Base-by-base conservation (phyloP, 2,888 invertebrate genomes). In the Drosophila pegasa region DNA sequence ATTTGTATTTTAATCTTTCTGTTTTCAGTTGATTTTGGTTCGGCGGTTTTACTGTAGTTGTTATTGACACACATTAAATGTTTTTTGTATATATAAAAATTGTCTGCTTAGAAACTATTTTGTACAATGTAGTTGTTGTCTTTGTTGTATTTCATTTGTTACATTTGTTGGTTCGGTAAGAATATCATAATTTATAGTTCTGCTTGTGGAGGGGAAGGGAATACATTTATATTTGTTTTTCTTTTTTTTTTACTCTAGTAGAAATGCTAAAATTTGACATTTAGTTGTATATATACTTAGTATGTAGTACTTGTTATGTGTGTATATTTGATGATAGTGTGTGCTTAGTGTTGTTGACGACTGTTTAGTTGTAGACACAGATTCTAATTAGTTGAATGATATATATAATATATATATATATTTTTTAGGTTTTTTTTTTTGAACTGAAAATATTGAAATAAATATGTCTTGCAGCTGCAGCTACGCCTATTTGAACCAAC, bases 51-150 rank as follows among this genome's bases (percentile, higher is more conserved):
- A 35, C 25, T 45, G 43, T 45, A 45, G 43, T 45, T 27, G 22
- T 33, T 75, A 66, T 83, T 80, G 78, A 73, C 63, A 64, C 57
- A 60, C 64, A 58, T 59, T 65, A 33, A 31, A 37, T 52, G 38
- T 38, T 29, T 38, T 45, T 37, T 50, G 58, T 84, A 64, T 82
- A 79, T 81, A 74, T 71, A 78, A 71, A 80, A 70, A 58, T 69
- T 64, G 74, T 75, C 71, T 75, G 82, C 88, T 89, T 88, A 88
- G 55, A 43, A 68, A 29, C 75, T 88, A 88, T 87, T 88, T 89
- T 89, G 89, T 88, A 89, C 88, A 88, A 88, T 89, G 75, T 75
- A 76, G 79, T 89, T 89, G 89, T 88, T 82, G 86, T 88, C 84
- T 80, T 86, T 78, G 84, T 80, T 78, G 70, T 82, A 75, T 78